Base-by-base conservation (phyloP, 1,140 invertebrate genomes). In the Plectrocnemia conspersa region DNA sequence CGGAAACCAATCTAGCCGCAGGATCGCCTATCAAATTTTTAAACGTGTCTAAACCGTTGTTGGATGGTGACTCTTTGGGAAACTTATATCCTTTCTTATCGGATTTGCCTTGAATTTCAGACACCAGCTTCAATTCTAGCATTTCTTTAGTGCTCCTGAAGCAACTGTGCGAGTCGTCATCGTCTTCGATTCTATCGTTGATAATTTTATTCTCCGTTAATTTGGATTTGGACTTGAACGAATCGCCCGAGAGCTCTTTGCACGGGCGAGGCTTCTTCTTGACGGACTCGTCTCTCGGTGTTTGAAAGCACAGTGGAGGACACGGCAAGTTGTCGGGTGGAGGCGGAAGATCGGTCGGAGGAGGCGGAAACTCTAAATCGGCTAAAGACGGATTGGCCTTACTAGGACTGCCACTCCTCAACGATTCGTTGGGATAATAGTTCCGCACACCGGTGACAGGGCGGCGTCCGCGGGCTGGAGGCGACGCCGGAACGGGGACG, bases 301-400 rank as follows among this genome's bases (percentile, higher is more conserved):
- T 64, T 27, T 67, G 68, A 22, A 66, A 71, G 3, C 68, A 67
- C 2, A 73, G 77, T 13, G 73, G 75, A 1, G 72, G 74, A 53
- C 69, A 64, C 63, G 65, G 55, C 9, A 81, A 81, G 48, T 88
- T 84, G 56, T 81, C 79, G 0, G 84, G 82, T 1, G 85, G 85
- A 21, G 85, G 86, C 1, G 85, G 85, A n/a, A 88, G 68, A 66
- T 88, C 81, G 0, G 82, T 77, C 1, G 89, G 89, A 1, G 89
- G 88, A 4, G 89, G 89, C 2, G 86, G 87, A 72, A 91, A 91
- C 65, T 92, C 89, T 2, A 91, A 69, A 68, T 92, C 88, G 3
- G 88, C 86, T 29, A 88, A 67, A 9, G 76, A 80, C 11, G 82
- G 78, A 61, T 84, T 76, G 27, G 80, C 66, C 67, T 75, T 64